Evolutionary conservation across 2,113 vertebrate genomes (phyloP).

Genomic region (Calidris pygmaea): DNA sequence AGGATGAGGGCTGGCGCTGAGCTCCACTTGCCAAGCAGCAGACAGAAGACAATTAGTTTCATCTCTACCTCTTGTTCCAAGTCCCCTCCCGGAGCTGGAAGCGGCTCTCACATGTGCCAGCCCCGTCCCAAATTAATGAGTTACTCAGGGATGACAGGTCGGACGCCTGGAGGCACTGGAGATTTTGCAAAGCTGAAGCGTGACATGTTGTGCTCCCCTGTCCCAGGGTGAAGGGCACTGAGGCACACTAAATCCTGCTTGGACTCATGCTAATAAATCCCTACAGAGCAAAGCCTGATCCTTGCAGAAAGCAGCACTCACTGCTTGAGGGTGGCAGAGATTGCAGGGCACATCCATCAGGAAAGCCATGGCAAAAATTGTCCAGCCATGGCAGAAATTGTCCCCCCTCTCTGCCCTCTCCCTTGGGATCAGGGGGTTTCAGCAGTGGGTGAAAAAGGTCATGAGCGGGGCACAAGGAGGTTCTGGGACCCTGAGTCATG

Average conservation of each 20-base stretch:
- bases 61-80: background rate
- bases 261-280: background rate
- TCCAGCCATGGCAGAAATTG: background rate
- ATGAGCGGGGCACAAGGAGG: background rate
- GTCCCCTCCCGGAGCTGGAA: background rate
- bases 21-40: background rate
- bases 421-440: background rate
- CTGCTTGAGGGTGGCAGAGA: background rate
- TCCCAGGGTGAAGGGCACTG: background rate
- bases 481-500: background rate
- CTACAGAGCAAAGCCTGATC: background rate
- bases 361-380: background rate
- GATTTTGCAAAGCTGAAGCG: background rate
- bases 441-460: background rate
- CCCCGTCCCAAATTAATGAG: background rate
- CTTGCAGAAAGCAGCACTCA: background rate
- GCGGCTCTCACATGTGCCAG: background rate
- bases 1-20: background rate
- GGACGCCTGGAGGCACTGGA: fast-evolving
- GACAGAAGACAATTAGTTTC: background rate
- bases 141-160: background rate
- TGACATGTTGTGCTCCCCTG: background rate
- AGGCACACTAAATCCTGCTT: background rate
- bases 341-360: background rate
- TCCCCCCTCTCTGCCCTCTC: background rate